Base-by-base conservation (phyloP, 2,113 vertebrate species). In the Amia ocellicauda region DNA sequence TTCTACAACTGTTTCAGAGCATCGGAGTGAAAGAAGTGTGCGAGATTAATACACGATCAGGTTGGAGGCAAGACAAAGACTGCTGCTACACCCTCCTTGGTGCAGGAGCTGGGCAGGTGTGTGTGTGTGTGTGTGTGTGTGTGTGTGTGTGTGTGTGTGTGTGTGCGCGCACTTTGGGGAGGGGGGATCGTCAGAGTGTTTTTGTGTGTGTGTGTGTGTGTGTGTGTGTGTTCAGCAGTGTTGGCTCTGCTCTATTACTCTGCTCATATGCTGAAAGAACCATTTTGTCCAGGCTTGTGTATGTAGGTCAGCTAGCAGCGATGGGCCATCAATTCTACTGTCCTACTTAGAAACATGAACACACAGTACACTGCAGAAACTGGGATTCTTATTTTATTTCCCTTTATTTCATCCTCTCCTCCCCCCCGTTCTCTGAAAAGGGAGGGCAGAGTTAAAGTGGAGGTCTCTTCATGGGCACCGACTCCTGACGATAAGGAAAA, bases 241-340 rank as follows among this genome's bases (percentile, higher is more conserved):
- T 20, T 26, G 29, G 14, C n/a, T 52, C 47, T n/a, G 29, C 50
- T 53, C 8, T 42, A 42, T 52, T 13, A 11, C 7, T n/a, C 31
- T 54, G 62, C 43, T 47, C 43, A 47, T 58, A 67, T 72, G 76
- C 75, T 77, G 78, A 70, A 74, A 72, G 83, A 85, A 79, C 72
- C 77, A 83, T 80, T 86, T 82, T 80, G 78, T 85, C 75, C 86
- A 74, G 74, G 79, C 62, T 63, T 80, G 81, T 86, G 74, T 85
- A 90, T 87, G 81, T 90, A 88, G 88, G 86, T 90, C 88, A 90
- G 80, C 81, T 73, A 80, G 80, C 82, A 85, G 85, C 75, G 76
- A 75, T 76, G 80, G 74, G 86, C 84, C 81, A 88, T 89, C 86
- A 82, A 90, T 89, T 88, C 82, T 70, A 80, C 72, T 86, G 86